A percentile compares a stretch with the other conserved stretches of the same genome.
These are phyloP conservation scores for Chanos chanos DNA, from an alignment of 2,797 vertebrate species.

Conservation along the genomic window DNA sequence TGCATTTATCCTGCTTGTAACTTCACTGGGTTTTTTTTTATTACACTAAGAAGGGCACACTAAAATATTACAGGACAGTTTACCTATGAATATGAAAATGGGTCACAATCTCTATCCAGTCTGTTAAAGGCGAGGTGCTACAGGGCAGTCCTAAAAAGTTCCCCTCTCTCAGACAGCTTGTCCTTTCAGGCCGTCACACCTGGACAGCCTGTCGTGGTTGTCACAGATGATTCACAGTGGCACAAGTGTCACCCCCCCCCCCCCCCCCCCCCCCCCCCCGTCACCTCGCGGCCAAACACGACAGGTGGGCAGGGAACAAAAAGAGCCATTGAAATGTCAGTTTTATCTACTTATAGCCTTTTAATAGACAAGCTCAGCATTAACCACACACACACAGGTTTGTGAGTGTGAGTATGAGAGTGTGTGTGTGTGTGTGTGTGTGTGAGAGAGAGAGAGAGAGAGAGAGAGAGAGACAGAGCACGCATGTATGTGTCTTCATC, in stretches of 20 bases:
- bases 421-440: not conserved
- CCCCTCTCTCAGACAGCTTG: not conserved
- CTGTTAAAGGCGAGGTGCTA: too few species aligned
- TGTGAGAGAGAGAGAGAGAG: conserved; percentile 21
- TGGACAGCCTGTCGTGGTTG: not conserved
- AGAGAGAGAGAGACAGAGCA: conserved; percentile 26
- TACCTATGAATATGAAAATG: too few species aligned
- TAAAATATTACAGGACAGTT: too few species aligned
- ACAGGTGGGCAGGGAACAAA: too few species aligned
- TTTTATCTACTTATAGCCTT: too few species aligned
- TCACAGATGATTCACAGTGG: not conserved
- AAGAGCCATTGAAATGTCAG: too few species aligned
- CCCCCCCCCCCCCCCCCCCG: too few species aligned
- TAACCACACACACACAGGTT: not conserved
- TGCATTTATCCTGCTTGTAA: too few species aligned
- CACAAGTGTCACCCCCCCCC: conserved; percentile 7
- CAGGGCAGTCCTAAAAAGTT: not conserved
- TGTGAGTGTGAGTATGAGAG: not conserved
- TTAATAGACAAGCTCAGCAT: not conserved
- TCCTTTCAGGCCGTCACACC: not conserved
- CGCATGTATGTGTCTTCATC: not conserved
- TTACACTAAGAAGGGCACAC: too few species aligned
- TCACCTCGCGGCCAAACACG: too few species aligned
- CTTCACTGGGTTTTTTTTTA: too few species aligned
- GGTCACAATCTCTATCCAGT: too few species aligned